Percentiles rank a stretch among this genome's conserved stretches.
Evolutionary conservation across 2,888 invertebrate species (phyloP).

Genomic region (Ochropacha duplaris): DNA sequence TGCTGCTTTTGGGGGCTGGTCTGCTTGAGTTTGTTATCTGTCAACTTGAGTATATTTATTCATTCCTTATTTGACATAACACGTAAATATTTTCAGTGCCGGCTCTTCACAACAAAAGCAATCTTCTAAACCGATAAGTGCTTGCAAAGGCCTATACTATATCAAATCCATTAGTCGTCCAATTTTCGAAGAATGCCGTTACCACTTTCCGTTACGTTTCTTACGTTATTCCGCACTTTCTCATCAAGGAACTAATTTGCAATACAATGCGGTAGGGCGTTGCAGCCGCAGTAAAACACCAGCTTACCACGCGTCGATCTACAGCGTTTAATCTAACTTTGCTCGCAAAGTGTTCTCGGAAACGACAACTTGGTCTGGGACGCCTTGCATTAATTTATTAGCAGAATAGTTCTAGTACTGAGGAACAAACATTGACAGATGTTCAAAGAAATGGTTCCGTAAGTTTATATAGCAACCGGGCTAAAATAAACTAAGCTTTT

Average conservation of each 20-base stretch:
- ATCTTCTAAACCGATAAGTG: no score
- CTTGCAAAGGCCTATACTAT: no score
- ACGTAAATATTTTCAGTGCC: no score
- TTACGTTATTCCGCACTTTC: slow-evolving; percentile 13
- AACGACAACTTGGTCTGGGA: slow-evolving; percentile 48
- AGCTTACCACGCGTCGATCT: slow-evolving; percentile 63
- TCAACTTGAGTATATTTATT: no score
- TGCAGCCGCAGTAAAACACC: slow-evolving; percentile 50
- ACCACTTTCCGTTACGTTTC: no score
- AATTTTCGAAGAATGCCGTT: slow-evolving; percentile 1
- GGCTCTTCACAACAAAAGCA: no score
- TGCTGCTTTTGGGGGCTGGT: no score
- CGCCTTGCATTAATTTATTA: slow-evolving; percentile 53
- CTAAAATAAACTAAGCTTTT: neutral
- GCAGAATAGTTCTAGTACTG: slow-evolving; percentile 20
- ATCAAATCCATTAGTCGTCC: neutral
- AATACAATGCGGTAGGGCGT: slow-evolving; percentile 58
- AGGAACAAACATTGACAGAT: slow-evolving; percentile 6
- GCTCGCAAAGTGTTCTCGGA: slow-evolving; percentile 52
- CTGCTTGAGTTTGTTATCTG: no score
- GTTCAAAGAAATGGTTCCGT: slow-evolving; percentile 4
- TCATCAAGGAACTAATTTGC: slow-evolving; percentile 55
- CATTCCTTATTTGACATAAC: no score
- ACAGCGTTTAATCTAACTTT: slow-evolving; percentile 75
- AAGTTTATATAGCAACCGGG: neutral